These are phyloP conservation scores for Oreocharis arfaki DNA, from an alignment of 2,113 vertebrate species.

Conservation along the genomic window DNA sequence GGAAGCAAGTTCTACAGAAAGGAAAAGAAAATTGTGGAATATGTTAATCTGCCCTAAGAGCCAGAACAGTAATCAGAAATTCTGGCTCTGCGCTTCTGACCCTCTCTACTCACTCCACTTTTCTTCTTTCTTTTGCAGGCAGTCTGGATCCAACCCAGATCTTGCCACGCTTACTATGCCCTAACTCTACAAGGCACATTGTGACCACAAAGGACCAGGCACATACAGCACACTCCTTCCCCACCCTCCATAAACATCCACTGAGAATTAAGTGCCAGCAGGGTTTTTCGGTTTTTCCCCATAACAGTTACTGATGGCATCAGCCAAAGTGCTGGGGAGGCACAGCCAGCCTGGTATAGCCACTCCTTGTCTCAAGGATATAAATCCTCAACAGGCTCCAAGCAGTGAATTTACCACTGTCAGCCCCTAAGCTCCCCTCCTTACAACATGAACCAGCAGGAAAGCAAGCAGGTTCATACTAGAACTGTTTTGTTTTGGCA, in stretches of 20 bases:
- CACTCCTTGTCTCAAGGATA: not conserved
- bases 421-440: not conserved
- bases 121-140: not conserved
- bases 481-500: slow-evolving; percentile 31
- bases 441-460: not conserved
- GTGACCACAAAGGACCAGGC: not conserved
- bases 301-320: not conserved
- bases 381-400: not conserved
- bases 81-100: not conserved
- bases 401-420: not conserved
- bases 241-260: not conserved
- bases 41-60: not conserved
- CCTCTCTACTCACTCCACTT: not conserved
- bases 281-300: not conserved
- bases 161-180: not conserved
- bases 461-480: slow-evolving; percentile 30
- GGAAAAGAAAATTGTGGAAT: not conserved
- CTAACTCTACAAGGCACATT: not conserved
- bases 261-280: not conserved
- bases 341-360: not conserved
- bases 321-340: not conserved
- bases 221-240: not conserved
- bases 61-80: not conserved
- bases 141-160: not conserved
- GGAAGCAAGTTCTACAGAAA: not conserved